These are phyloP conservation scores for Halyomorpha halys DNA, from an alignment of 1,140 invertebrate genomes.

Conservation along the genomic window DNA sequence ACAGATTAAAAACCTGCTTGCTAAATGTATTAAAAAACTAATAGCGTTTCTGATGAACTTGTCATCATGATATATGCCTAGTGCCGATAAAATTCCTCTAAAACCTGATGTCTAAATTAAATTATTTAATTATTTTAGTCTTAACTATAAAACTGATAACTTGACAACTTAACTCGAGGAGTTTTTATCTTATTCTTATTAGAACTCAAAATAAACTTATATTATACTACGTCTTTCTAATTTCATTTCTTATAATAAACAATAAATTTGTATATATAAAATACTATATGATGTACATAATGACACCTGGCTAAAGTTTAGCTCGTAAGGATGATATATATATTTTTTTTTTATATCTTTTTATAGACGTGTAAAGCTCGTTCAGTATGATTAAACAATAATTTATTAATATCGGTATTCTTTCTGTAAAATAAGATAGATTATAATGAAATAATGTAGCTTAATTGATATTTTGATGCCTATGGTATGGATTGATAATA, in stretches of 20 bases:
- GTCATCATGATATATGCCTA: slow-evolving; percentile 16
- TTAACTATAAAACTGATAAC: background rate
- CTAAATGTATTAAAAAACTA: slow-evolving; percentile 14
- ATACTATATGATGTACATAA: too few species aligned
- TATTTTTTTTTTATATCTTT: too few species aligned
- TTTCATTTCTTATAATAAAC: background rate
- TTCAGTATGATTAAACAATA: too few species aligned
- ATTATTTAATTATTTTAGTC: background rate
- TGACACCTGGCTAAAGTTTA: too few species aligned
- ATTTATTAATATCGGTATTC: too few species aligned
- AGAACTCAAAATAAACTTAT: background rate
- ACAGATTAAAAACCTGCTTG: slow-evolving; percentile 11
- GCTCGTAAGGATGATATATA: too few species aligned
- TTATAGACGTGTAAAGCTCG: too few species aligned
- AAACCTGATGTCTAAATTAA: background rate
- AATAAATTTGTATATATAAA: background rate
- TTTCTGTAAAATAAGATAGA: too few species aligned
- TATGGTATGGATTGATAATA: too few species aligned
- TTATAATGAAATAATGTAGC: too few species aligned
- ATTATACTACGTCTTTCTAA: slow-evolving; percentile 2
- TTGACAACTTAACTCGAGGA: background rate
- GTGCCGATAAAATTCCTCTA: background rate
- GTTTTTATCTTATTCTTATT: background rate
- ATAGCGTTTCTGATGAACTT: slow-evolving; percentile 11
- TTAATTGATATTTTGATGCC: too few species aligned